Percentiles rank a stretch among this genome's conserved stretches.
These are phyloP conservation scores for Diadromus collaris DNA, from an alignment of 2,888 invertebrate species.

Conservation along the genomic window DNA sequence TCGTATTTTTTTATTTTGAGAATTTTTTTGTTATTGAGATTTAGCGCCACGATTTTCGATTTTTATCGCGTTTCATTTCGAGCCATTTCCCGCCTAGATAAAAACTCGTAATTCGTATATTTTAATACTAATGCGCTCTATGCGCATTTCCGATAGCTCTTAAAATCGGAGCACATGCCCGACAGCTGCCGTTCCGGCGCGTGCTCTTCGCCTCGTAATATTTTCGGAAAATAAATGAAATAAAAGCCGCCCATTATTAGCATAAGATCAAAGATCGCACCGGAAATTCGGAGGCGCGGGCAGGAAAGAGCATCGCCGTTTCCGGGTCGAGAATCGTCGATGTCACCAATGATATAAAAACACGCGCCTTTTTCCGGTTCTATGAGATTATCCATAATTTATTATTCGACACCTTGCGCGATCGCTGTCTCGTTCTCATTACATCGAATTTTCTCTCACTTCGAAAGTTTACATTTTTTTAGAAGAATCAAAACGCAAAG, in stretches of 20 bases:
- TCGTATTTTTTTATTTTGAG: too few species aligned
- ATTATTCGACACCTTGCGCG: conserved; percentile 62
- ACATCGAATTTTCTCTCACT: background rate
- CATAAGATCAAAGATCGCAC: conserved; percentile 51
- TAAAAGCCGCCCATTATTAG: conserved; percentile 30
- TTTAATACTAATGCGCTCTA: conserved; percentile 7
- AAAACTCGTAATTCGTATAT: conserved; percentile 9
- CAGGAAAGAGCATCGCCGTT: conserved; percentile 32
- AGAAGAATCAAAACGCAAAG: background rate
- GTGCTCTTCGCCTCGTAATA: conserved; percentile 2
- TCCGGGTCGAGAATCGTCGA: conserved; percentile 27
- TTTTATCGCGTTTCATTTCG: background rate
- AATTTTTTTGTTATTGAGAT: background rate
- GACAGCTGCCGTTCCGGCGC: conserved; percentile 43
- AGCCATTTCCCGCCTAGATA: conserved; percentile 18
- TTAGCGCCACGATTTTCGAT: background rate
- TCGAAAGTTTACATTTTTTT: background rate
- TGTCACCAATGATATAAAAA: conserved; percentile 10
- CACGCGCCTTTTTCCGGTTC: background rate
- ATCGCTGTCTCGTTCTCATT: conserved; percentile 1
- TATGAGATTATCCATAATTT: conserved; percentile 59
- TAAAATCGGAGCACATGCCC: conserved; percentile 49
- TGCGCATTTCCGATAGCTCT: conserved; percentile 29
- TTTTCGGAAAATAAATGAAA: conserved; percentile 24
- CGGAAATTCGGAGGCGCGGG: conserved; percentile 18